A percentile compares a stretch with the other conserved stretches of the same genome.
Conservation (phyloP, 2,797 vertebrate genomes). For the Oreochromis grahami region DNA sequence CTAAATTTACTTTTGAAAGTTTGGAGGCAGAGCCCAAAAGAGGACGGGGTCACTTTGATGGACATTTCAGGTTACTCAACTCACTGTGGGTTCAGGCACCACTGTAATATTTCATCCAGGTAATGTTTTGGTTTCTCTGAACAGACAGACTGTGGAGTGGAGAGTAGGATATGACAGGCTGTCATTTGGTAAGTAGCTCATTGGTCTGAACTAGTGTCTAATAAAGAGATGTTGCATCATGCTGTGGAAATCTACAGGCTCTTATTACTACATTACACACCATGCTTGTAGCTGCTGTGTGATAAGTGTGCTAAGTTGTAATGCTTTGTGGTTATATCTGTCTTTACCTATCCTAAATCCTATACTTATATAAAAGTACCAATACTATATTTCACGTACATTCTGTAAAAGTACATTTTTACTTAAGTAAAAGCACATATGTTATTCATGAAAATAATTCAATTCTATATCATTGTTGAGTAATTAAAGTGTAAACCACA, state of each 20-base stretch:
- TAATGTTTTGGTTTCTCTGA: background rate
- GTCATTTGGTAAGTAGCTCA: background rate
- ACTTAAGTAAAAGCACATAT: background rate
- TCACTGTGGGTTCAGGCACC: background rate
- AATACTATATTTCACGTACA: background rate
- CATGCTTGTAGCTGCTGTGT: background rate
- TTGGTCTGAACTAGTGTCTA: background rate
- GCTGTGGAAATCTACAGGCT: background rate
- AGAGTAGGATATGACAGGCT: background rate
- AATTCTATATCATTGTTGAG: background rate
- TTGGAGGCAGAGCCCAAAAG: background rate
- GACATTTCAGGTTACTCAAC: background rate
- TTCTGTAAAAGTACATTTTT: background rate
- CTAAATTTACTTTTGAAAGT: background rate
- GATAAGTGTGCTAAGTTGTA: background rate
- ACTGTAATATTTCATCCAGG: background rate
- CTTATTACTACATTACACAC: background rate
- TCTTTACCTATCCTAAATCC: background rate
- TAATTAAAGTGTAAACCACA: background rate
- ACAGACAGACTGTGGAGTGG: background rate
- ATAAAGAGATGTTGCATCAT: background rate
- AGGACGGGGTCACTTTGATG: background rate
- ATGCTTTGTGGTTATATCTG: background rate
- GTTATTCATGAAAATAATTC: background rate
- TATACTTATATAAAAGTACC: background rate